Percentiles rank a stretch among this genome's conserved stretches.
These are phyloP conservation scores for Clepsis dumicolana DNA, from an alignment of 2,888 invertebrate genomes.

Conservation along the genomic window DNA sequence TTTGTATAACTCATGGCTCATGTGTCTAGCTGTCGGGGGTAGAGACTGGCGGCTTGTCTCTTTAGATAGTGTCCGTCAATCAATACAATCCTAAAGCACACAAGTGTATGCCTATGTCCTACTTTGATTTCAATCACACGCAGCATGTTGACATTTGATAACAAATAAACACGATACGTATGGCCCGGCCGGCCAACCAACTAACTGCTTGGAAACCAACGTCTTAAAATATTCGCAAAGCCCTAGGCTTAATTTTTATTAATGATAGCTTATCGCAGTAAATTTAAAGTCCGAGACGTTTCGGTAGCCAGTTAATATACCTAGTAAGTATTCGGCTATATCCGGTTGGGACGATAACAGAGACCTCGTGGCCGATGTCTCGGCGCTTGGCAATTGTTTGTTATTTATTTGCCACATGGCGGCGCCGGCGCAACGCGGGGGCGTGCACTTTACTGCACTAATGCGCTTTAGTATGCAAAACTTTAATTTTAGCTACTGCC, in stretches of 20 bases:
- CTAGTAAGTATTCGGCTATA: not conserved
- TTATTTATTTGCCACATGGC: not conserved
- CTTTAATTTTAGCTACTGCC: not conserved
- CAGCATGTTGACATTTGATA: constrained; percentile 3
- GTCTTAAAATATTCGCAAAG: not conserved
- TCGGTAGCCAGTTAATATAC: not conserved
- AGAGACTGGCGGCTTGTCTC: not conserved
- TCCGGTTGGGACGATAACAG: constrained; percentile 7
- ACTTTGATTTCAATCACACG: constrained; percentile 16
- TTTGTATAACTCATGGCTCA: not conserved
- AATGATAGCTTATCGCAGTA: not conserved
- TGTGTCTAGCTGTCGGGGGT: not conserved
- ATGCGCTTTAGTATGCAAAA: not conserved
- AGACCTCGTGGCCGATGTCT: not conserved
- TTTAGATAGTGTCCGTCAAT: constrained; percentile 13
- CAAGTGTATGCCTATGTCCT: constrained; percentile 10
- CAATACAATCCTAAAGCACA: constrained; percentile 12
- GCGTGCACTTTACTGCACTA: constrained; percentile 5
- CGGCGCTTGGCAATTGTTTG: not conserved
- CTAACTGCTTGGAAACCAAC: not conserved
- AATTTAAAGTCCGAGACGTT: not conserved
- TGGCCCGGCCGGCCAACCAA: too few relatives aligned
- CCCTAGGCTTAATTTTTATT: not conserved
- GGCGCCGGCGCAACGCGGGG: not conserved
- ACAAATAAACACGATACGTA: not conserved